Evolutionary conservation across 2,113 vertebrate species (phyloP).

Genomic region (Nycticebus coucang): DNA sequence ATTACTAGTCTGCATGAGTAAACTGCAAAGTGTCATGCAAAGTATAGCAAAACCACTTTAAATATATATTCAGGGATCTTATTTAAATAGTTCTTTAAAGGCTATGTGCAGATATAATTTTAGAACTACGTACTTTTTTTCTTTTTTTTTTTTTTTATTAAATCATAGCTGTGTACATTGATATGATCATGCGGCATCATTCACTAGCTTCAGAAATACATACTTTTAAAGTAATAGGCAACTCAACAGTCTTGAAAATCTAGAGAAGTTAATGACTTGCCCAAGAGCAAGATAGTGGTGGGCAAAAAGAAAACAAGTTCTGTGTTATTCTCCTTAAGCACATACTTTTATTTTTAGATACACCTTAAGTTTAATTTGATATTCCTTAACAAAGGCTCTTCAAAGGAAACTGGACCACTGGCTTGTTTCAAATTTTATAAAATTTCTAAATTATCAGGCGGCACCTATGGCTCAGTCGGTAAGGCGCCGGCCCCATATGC

Average conservation of each 20-base stretch:
- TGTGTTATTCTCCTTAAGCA: background rate
- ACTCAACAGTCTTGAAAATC: conserved; percentile 7
- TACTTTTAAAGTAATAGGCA: background rate
- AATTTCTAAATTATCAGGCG: conserved; percentile 27
- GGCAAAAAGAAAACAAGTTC: background rate
- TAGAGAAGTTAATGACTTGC: background rate
- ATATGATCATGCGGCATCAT: too few relatives aligned
- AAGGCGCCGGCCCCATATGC: too few relatives aligned
- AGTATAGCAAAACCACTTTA: background rate
- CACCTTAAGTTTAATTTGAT: background rate
- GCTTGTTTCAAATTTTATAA: background rate
- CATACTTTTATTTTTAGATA: background rate
- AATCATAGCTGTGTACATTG: too few relatives aligned
- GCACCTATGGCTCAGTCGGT: too few relatives aligned
- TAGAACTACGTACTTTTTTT: background rate
- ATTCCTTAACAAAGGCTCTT: conserved; percentile 17
- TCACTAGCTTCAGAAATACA: too few relatives aligned
- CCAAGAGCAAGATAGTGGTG: background rate
- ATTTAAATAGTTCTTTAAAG: conserved; percentile 25
- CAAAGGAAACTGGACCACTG: conserved; percentile 3
- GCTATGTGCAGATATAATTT: background rate
- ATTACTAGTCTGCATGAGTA: background rate
- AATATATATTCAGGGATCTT: background rate
- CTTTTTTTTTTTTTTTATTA: too few relatives aligned
- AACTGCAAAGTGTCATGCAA: background rate